Base-by-base conservation (phyloP, 2,797 vertebrate genomes). In the Malurus splendens region DNA sequence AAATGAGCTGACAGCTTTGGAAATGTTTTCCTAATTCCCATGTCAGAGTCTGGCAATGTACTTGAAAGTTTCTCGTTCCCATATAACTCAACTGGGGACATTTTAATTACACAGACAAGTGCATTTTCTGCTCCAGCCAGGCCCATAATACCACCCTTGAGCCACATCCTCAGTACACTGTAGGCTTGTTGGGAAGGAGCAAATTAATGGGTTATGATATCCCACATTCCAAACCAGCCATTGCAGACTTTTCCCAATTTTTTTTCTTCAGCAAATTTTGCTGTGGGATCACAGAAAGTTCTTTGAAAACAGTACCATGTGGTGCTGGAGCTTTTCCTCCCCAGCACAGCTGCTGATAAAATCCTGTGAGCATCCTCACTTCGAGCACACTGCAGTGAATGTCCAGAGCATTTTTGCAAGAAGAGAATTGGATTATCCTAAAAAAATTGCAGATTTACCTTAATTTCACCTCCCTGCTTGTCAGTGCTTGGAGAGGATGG, bases 61-160 rank as follows among this genome's bases (percentile, higher is more conserved):
- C 59, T 85, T 61, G 10, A 36, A 70, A 33, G n/a, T 45, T 82
- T 48, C 74, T 16, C 42, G 77, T 74, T 52, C 65, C 56, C 41
- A 51, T 11, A 25, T 24, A 82, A 30, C 38, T 60, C 72, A 61
- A 0, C 13, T 50, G 12, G 18, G 61, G 78, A 62, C 30, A 23
- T 25, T 61, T 55, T 47, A 70, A 82, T 50, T 9, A 20, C 3
- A 55, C n/a, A 51, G 73, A 71, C 78, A 84, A 81, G 62, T 54
- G 82, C 28, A 48, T 70, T 61, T 73, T 51, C 79, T 92, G 86
- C 82, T 87, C 38, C 80, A 45, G 36, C 56, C 74, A 36, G 60
- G 67, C 44, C 48, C 38, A 24, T 5, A 57, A 82, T 5, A 50
- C 3, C 24, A 47, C 28, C 80, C 83, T 73, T 54, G 65, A 86